Conservation (phyloP, 2,888 invertebrate genomes). For the Heteropelma amictum region DNA sequence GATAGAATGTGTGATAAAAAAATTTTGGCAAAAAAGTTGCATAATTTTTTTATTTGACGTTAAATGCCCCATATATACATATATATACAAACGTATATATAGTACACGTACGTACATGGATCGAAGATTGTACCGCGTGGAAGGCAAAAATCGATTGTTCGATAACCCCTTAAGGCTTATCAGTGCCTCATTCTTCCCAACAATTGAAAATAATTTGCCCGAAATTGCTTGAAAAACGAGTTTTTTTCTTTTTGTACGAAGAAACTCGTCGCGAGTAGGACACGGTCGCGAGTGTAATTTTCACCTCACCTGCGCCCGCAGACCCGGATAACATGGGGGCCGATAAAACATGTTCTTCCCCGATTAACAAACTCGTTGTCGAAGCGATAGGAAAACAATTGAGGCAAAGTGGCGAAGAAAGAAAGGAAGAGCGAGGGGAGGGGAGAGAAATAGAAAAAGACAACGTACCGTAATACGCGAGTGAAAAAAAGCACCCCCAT, state of each 20-base stretch:
- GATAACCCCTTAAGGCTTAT: no score
- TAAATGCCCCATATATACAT: no score
- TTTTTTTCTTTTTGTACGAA: not conserved
- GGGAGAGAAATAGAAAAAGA: constrained; percentile 35
- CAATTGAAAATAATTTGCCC: no score
- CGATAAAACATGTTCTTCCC: constrained; percentile 71
- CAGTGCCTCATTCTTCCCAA: no score
- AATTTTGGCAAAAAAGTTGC: no score
- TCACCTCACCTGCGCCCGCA: constrained; percentile 76
- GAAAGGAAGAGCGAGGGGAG: constrained; percentile 42
- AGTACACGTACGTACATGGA: no score
- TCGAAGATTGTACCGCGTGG: no score
- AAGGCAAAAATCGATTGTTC: no score
- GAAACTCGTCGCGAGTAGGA: no score
- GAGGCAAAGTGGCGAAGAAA: constrained; percentile 27
- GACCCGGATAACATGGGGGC: constrained; percentile 66
- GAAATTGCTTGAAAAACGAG: not conserved
- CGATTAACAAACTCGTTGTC: constrained; percentile 40
- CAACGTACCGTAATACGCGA: constrained; percentile 49
- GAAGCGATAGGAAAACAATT: constrained; percentile 35
- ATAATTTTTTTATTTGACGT: no score
- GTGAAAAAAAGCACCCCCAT: constrained; percentile 64
- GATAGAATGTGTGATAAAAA: no score
- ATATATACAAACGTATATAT: no score
- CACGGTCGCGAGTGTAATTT: constrained; percentile 4